Evolutionary conservation across 2,888 invertebrate genomes (phyloP).

Genomic region (Chrysomela aeneicollis): DNA sequence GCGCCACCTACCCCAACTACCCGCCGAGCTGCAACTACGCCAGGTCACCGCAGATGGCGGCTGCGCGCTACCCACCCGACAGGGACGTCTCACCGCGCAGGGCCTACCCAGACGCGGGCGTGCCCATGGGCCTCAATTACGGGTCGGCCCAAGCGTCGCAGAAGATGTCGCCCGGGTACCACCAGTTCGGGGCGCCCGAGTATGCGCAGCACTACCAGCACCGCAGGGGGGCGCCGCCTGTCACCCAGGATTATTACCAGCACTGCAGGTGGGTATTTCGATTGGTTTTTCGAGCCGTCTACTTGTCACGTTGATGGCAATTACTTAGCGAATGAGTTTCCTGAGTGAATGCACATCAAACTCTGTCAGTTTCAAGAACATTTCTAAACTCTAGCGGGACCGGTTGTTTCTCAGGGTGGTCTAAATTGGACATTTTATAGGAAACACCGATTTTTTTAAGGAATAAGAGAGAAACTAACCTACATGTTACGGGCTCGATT

Average conservation of each 20-base stretch:
- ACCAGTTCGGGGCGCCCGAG: constrained; percentile 47
- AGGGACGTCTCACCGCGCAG: constrained; percentile 53
- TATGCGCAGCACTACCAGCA: constrained; percentile 56
- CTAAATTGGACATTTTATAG: too few species aligned
- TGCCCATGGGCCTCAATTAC: constrained; percentile 47
- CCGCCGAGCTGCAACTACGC: constrained; percentile 39
- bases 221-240: constrained; percentile 35
- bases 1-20: constrained; percentile 36
- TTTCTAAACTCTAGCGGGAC: too few species aligned
- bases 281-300: too few species aligned
- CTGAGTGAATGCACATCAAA: too few species aligned
- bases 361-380: too few species aligned
- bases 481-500: too few species aligned
- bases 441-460: too few species aligned
- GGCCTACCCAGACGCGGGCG: constrained; percentile 47
- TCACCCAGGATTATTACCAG: constrained; percentile 46
- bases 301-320: too few species aligned
- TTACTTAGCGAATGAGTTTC: too few species aligned
- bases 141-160: constrained; percentile 44
- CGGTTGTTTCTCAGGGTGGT: too few species aligned
- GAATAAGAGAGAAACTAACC: too few species aligned
- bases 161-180: constrained; percentile 50
- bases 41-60: constrained; percentile 43
- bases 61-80: constrained; percentile 43
- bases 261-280: constrained; percentile 34